A percentile compares a stretch with the other conserved stretches of the same genome.
phyloP scores from a whole-genome alignment of 2,113 vertebrate species.

The Microtus pennsylvanicus region DNA sequence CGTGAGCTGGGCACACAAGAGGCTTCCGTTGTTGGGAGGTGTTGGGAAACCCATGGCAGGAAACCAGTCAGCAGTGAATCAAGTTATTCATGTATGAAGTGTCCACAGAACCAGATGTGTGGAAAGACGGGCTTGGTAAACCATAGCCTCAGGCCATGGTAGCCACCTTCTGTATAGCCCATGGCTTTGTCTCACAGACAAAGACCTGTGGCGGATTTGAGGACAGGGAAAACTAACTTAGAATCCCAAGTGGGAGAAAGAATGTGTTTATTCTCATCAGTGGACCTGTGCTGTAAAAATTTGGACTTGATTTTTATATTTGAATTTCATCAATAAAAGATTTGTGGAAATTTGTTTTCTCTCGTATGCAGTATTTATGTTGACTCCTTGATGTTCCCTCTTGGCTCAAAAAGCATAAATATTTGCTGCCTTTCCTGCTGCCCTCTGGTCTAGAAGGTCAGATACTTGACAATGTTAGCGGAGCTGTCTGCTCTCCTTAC shows the following conservation, averaged over 20 bases:
- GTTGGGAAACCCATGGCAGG: not conserved
- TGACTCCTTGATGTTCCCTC: not conserved
- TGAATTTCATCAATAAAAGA: slow-evolving; percentile 41
- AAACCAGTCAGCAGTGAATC: not conserved
- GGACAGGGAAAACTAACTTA: not conserved
- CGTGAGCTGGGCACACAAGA: not conserved
- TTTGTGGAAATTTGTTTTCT: slow-evolving; percentile 21
- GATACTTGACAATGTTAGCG: not conserved
- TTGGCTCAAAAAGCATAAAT: not conserved
- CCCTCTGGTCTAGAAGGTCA: not conserved
- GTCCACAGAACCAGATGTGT: not conserved
- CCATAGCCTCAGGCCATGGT: not conserved
- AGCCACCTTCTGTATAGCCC: not conserved
- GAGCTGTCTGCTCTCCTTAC: not conserved
- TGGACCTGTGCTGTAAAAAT: not conserved
- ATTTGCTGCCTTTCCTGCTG: not conserved
- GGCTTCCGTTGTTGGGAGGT: not conserved
- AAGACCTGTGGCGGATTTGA: not conserved
- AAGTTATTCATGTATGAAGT: not conserved
- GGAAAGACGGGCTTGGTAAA: not conserved
- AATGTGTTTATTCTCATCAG: not conserved
- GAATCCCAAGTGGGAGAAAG: not conserved
- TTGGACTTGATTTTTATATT: not conserved
- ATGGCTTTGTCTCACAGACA: not conserved
- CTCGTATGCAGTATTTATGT: not conserved